These are phyloP conservation scores for Lutra lutra DNA, from an alignment of 2,797 vertebrate genomes.

Conservation along the genomic window DNA sequence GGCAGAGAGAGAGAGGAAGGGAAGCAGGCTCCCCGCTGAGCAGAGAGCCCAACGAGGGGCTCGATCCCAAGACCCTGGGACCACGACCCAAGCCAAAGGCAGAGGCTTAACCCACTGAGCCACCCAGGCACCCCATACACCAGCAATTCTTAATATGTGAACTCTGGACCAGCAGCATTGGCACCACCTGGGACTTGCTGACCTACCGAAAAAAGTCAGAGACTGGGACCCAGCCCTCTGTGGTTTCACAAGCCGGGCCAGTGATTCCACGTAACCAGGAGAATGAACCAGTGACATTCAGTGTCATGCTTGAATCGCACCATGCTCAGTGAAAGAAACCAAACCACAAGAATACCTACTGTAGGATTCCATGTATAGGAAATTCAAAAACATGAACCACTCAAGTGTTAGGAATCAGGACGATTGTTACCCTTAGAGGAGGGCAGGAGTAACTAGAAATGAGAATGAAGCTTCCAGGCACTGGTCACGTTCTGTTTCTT, in stretches of 20 bases:
- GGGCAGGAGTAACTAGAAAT: not conserved
- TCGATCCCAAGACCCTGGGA: too few species aligned
- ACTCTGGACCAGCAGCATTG: not conserved
- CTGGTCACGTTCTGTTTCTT: not conserved
- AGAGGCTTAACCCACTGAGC: too few species aligned
- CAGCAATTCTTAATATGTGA: not conserved
- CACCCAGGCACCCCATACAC: too few species aligned
- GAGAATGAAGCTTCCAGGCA: too few species aligned
- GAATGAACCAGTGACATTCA: not conserved
- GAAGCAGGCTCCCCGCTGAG: too few species aligned
- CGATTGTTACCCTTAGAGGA: accelerated
- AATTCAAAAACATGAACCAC: not conserved
- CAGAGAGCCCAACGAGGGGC: too few species aligned
- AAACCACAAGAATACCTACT: too few species aligned
- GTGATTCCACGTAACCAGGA: not conserved
- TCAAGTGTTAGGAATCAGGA: not conserved
- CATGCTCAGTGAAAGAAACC: not conserved
- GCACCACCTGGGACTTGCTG: not conserved
- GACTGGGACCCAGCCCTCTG: accelerated
- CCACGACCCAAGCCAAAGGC: too few species aligned
- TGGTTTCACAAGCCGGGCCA: not conserved
- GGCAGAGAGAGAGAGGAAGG: too few species aligned
- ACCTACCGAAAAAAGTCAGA: not conserved
- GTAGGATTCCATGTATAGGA: not conserved
- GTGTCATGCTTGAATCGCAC: not conserved